Conservation (phyloP, 1,140 invertebrate genomes). For the Leptinotarsa lineolata region DNA sequence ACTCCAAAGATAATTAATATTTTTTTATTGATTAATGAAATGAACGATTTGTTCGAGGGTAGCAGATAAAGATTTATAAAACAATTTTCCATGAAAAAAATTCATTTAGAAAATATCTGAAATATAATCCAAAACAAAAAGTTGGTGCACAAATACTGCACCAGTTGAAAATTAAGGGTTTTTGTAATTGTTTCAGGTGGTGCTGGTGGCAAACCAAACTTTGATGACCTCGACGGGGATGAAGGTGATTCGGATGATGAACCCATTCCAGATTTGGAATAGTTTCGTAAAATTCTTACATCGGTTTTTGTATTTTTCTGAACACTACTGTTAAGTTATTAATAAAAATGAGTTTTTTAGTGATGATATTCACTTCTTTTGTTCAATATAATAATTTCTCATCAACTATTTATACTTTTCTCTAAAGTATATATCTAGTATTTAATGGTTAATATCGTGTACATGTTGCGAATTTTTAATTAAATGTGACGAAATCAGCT, state of each 20-base stretch:
- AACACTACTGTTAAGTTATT: conserved; percentile 24
- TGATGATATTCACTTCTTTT: conserved; percentile 3
- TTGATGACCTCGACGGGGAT: conserved; percentile 52
- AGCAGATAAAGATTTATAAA: too few species aligned
- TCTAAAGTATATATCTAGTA: background rate
- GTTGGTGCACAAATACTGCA: too few species aligned
- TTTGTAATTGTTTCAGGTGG: conserved; percentile 30
- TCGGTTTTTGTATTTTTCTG: conserved; percentile 12
- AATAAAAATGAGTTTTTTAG: conserved; percentile 20
- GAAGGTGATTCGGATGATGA: conserved; percentile 56
- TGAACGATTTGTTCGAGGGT: too few species aligned
- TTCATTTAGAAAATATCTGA: too few species aligned
- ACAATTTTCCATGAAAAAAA: too few species aligned
- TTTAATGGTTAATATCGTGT: conserved; percentile 3
- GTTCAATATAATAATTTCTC: background rate
- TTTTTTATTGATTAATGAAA: too few species aligned
- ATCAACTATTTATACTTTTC: background rate
- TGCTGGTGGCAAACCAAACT: conserved; percentile 50
- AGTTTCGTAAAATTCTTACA: conserved; percentile 29
- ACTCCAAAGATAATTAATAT: too few species aligned
- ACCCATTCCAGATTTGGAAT: conserved; percentile 54
- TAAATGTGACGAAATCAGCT: background rate
- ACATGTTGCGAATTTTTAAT: conserved; percentile 1
- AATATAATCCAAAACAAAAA: too few species aligned
- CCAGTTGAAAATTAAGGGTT: background rate